Conservation (phyloP, 2,797 vertebrate species). For the Melanogrammus aeglefinus region DNA sequence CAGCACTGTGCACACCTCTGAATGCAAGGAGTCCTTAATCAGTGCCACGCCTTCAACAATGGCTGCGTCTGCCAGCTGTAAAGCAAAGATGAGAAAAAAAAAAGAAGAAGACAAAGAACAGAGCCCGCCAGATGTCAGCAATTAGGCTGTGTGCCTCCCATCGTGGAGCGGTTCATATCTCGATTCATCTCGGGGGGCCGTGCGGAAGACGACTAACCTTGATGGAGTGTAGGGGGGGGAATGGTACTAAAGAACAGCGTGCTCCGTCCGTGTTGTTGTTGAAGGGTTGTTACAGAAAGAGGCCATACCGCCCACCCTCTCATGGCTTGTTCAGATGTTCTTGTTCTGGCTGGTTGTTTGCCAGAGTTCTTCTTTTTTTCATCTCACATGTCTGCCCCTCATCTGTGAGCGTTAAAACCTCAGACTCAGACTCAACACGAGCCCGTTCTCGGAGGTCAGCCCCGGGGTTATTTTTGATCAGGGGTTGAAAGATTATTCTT, state of each 20-base stretch:
- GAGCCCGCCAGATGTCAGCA: not conserved
- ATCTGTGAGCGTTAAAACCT: not conserved
- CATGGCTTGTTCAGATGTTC: not conserved
- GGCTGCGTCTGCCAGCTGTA: conserved; percentile 4
- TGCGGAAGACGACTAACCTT: not conserved
- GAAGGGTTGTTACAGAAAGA: not conserved
- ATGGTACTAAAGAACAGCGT: not conserved
- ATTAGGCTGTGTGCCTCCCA: not conserved
- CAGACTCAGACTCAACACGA: too few relatives aligned
- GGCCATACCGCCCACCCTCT: not conserved
- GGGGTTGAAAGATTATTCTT: too few relatives aligned
- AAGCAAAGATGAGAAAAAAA: not conserved
- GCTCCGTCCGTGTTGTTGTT: not conserved
- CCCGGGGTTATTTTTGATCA: too few relatives aligned
- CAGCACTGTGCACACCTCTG: not conserved
- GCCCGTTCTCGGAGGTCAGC: not conserved
- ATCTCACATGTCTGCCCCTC: not conserved
- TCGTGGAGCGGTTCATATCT: not conserved
- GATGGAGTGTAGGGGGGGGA: not conserved
- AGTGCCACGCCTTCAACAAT: not conserved
- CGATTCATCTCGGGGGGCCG: not conserved
- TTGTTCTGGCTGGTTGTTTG: not conserved
- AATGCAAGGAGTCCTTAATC: not conserved
- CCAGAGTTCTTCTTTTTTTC: not conserved
- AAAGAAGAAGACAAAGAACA: not conserved